These are phyloP conservation scores for Montipora foliosa DNA, from an alignment of 64 coral and sea anemone species.

Conservation along the genomic window DNA sequence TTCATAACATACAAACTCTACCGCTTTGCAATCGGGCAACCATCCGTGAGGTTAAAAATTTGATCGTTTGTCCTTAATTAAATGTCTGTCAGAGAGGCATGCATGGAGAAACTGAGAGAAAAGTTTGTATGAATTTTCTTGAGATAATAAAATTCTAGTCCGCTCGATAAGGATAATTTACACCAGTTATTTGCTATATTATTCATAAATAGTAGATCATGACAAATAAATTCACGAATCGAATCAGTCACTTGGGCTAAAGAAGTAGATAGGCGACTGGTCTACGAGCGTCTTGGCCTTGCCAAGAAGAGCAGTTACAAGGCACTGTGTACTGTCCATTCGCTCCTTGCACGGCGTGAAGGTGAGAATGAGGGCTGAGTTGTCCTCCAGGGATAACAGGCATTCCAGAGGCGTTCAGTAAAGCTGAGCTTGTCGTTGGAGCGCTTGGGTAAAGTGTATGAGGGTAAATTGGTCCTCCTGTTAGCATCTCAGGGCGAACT, in stretches of 20 bases:
- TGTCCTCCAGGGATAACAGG: constrained; percentile 65
- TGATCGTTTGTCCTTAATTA: constrained; percentile 36
- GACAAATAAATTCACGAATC: constrained; percentile 88
- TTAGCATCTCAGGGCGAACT: constrained; percentile 82
- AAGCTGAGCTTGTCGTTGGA: constrained; percentile 64
- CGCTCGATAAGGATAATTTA: constrained; percentile 93
- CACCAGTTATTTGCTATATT: constrained; percentile 82
- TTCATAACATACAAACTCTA: constrained; percentile 81
- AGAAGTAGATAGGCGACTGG: constrained; percentile 96
- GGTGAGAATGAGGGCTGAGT: constrained; percentile 75
- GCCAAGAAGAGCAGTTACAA: constrained; percentile 95
- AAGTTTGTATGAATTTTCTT: constrained; percentile 7
- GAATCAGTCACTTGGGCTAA: constrained; percentile 72
- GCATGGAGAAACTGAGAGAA: background rate
- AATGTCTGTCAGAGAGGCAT: constrained; percentile 53
- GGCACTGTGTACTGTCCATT: constrained; percentile 95
- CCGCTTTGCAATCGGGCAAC: constrained; percentile 58
- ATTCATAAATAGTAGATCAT: constrained; percentile 85
- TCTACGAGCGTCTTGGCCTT: constrained; percentile 79
- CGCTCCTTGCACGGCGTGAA: constrained; percentile 84
- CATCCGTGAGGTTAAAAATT: constrained; percentile 52
- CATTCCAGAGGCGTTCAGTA: constrained; percentile 80
- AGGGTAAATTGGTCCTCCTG: constrained; percentile 68
- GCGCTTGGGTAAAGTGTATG: constrained; percentile 68
- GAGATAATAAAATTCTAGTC: constrained; percentile 57